A percentile compares a stretch with the other conserved stretches of the same genome.
Evolutionary conservation across 2,113 vertebrate species (phyloP).

Genomic region (Strix aluco): DNA sequence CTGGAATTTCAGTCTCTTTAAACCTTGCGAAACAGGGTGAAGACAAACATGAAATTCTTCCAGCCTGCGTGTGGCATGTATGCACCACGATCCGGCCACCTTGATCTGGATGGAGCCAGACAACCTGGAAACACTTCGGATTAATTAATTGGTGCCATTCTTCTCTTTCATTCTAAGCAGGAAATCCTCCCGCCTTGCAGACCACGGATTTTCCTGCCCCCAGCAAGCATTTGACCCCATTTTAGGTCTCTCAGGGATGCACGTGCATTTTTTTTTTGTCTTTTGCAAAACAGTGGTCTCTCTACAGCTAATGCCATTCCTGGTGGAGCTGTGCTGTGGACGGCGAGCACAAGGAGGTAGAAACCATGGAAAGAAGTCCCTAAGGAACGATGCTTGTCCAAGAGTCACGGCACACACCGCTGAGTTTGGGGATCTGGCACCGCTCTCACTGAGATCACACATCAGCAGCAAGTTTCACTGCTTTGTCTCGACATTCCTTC

Average conservation of each 20-base stretch:
- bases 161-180: background rate
- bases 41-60: background rate
- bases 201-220: fast-evolving
- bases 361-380: background rate
- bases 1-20: background rate
- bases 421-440: background rate
- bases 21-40: background rate
- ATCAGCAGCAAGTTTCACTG: background rate
- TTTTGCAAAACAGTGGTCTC: background rate
- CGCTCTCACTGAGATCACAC: fast-evolving
- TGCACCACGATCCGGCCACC: fast-evolving
- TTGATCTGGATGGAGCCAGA: too few relatives aligned
- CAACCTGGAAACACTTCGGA: background rate
- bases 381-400: fast-evolving
- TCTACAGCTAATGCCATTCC: fast-evolving
- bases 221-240: background rate
- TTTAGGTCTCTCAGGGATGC: background rate
- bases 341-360: fast-evolving
- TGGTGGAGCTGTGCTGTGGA: fast-evolving
- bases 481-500: background rate
- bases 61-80: fast-evolving
- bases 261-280: too few relatives aligned
- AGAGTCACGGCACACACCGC: fast-evolving
- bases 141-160: background rate
- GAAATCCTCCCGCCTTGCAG: background rate